Percentiles rank a stretch among this genome's conserved stretches.
These are phyloP conservation scores for Scolanthus callimorphus DNA, from an alignment of 92 coral and sea anemone species.

Conservation along the genomic window DNA sequence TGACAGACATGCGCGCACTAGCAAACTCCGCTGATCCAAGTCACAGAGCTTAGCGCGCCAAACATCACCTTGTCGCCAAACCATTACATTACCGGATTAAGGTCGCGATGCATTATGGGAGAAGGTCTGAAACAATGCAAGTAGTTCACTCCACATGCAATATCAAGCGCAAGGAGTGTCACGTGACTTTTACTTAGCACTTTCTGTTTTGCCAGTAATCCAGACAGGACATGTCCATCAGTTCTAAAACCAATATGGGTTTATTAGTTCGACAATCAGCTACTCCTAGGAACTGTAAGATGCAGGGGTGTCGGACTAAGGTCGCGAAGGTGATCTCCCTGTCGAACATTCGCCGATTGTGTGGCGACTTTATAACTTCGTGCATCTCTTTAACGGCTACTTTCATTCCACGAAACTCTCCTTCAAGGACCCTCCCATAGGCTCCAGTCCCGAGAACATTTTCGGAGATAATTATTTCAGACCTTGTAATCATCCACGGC, in stretches of 20 bases:
- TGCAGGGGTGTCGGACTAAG: constrained; percentile 70
- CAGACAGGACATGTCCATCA: constrained; percentile 82
- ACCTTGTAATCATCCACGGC: constrained; percentile 72
- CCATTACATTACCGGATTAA: constrained; percentile 83
- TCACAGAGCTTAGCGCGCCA: constrained; percentile 92
- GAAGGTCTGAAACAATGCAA: constrained; percentile 76
- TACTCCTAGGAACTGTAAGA: constrained; percentile 75
- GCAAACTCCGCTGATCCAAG: constrained; percentile 91
- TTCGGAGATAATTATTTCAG: constrained; percentile 59
- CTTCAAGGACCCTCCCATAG: constrained; percentile 82
- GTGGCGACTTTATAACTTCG: constrained; percentile 72
- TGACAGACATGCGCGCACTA: constrained; percentile 64
- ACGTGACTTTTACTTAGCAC: constrained; percentile 50
- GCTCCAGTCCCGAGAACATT: constrained; percentile 84
- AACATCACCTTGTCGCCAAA: constrained; percentile 81
- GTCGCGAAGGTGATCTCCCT: constrained; percentile 83
- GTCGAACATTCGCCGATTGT: constrained; percentile 61
- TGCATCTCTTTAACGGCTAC: constrained; percentile 89
- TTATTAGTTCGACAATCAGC: constrained; percentile 60
- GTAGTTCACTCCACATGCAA: constrained; percentile 74
- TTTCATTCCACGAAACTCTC: constrained; percentile 68
- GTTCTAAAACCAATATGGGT: constrained; percentile 59
- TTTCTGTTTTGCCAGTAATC: constrained; percentile 43
- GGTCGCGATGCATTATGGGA: constrained; percentile 89
- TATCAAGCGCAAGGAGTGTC: constrained; percentile 61